Evolutionary conservation across 2,113 vertebrate genomes (phyloP).

Genomic region (Callipepla californica): DNA sequence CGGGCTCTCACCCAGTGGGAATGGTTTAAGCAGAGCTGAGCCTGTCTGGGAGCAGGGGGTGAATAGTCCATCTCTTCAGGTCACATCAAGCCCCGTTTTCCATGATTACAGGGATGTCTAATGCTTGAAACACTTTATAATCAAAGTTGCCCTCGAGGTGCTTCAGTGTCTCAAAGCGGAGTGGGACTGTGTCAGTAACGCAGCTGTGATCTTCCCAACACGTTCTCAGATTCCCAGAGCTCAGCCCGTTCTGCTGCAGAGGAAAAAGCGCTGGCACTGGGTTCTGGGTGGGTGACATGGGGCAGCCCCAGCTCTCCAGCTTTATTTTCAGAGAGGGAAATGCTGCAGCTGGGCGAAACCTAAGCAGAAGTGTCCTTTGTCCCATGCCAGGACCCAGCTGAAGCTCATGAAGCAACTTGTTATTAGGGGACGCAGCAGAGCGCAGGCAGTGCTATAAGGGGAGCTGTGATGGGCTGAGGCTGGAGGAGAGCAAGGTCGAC

Average conservation of each 20-base stretch:
- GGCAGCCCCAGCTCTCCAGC: not conserved
- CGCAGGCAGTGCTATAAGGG: accelerated
- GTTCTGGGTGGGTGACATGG: accelerated
- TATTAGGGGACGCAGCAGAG: not conserved
- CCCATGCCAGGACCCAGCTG: not conserved
- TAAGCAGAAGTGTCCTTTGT: not conserved
- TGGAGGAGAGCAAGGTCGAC: not conserved
- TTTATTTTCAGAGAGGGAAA: not conserved
- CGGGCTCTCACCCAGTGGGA: not conserved
- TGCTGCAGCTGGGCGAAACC: not conserved
- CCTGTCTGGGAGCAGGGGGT: not conserved
- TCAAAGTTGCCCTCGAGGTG: not conserved
- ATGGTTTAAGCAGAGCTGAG: not conserved
- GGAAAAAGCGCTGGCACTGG: accelerated
- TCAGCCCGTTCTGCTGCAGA: not conserved
- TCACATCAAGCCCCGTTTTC: not conserved
- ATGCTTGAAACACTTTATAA: not conserved
- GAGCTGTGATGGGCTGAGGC: not conserved
- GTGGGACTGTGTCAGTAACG: not conserved
- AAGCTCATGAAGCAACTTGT: not conserved
- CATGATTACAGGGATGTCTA: not conserved
- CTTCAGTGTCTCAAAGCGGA: not conserved
- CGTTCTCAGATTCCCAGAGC: not conserved
- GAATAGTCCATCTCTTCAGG: not conserved
- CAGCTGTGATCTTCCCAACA: not conserved